phyloP scores from a whole-genome alignment of 2,113 vertebrate species.

The human (Homo sapiens) region GRCh38 chrX:29111001-29111500 shows the following conservation, averaged over 20 bases:
- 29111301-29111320: not conserved
- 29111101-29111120: slow-evolving; percentile 10
- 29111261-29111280: not conserved
- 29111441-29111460: not conserved
- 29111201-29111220: not conserved
- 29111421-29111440: not conserved
- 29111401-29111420: not conserved
- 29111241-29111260: not conserved
- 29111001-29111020: not conserved
- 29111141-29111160: not conserved
- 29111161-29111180: not conserved
- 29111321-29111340: not conserved
- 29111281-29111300: not conserved
- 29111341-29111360: not conserved
- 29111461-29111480: not conserved
- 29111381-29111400: not conserved
- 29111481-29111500: not conserved
- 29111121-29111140: not conserved
- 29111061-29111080: not conserved
- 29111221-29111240: not conserved
- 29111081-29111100: not conserved
- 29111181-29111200: not conserved
- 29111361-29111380: slow-evolving; percentile 14
- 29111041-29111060: not conserved
- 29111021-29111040: not conserved